Percentiles rank a stretch among this genome's conserved stretches.
phyloP scores from a whole-genome alignment of 2,888 invertebrate genomes.

The Limnephilus rhombicus region DNA sequence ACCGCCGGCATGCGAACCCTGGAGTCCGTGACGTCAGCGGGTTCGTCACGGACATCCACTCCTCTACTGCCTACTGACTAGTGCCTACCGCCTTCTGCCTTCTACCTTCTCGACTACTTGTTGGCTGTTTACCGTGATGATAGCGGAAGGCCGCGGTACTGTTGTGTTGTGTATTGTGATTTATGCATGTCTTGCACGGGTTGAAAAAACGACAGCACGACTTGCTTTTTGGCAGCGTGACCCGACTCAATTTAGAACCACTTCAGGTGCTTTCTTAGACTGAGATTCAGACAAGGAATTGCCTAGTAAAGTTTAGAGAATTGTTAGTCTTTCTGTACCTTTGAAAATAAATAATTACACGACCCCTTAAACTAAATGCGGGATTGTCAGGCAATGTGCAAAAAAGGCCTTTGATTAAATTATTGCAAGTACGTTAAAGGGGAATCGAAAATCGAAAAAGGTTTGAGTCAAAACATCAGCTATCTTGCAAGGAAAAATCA shows the following conservation, averaged over 20 bases:
- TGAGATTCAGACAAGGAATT: background rate
- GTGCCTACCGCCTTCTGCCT: background rate
- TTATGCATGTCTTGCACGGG: slow-evolving; percentile 44
- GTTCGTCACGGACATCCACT: slow-evolving; percentile 24
- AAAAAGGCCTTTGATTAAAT: background rate
- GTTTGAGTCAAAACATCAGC: too few relatives aligned
- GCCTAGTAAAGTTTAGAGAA: background rate
- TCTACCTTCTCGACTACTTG: background rate
- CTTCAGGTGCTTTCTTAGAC: background rate
- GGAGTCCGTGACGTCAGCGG: slow-evolving; percentile 23
- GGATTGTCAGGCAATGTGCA: background rate
- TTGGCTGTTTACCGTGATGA: background rate
- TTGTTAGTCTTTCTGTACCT: background rate
- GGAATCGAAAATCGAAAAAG: too few relatives aligned
- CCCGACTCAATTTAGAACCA: background rate
- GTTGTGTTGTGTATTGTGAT: background rate
- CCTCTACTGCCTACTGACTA: background rate
- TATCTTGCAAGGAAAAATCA: too few relatives aligned
- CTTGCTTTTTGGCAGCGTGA: slow-evolving; percentile 25
- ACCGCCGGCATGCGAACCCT: slow-evolving; percentile 32
- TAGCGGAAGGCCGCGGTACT: slow-evolving; percentile 22
- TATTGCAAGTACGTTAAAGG: too few relatives aligned
- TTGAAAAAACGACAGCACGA: slow-evolving; percentile 10
- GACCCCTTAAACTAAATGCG: background rate
- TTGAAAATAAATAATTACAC: background rate